These are phyloP conservation scores for Paratilapia polleni DNA, from an alignment of 2,113 vertebrate species.

Conservation along the genomic window DNA sequence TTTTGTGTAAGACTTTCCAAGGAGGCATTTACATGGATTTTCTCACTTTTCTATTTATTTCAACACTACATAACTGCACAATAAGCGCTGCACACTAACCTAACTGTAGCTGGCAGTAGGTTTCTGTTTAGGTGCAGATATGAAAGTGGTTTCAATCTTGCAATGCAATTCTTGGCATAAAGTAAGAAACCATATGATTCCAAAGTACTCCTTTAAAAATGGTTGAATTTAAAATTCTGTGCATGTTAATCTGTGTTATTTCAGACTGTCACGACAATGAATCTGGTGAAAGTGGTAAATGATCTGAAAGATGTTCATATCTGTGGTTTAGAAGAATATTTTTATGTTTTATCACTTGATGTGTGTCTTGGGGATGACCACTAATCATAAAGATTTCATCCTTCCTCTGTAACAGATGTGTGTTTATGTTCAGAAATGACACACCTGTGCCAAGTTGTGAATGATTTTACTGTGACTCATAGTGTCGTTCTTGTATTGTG, in stretches of 20 bases:
- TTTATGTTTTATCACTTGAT: neutral
- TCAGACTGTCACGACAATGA: neutral
- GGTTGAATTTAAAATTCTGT: neutral
- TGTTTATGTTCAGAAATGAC: constrained; percentile 16
- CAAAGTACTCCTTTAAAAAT: neutral
- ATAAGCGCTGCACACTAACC: no score
- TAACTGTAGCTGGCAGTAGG: no score
- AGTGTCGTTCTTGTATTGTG: constrained; percentile 38
- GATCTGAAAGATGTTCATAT: neutral
- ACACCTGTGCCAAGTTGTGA: constrained; percentile 52
- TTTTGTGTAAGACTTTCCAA: no score
- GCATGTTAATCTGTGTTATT: neutral
- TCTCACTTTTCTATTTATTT: no score
- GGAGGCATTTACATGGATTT: no score
- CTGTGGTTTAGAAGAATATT: neutral
- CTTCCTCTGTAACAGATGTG: neutral
- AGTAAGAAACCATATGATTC: no score
- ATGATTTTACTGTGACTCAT: constrained; percentile 23
- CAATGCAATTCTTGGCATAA: neutral
- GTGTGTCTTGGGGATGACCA: constrained; percentile 14
- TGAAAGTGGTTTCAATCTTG: neutral
- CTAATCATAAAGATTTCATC: constrained; percentile 14
- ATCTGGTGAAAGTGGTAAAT: neutral
- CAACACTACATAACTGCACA: no score
- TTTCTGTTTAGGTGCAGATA: neutral